phyloP scores from a whole-genome alignment of 2,797 vertebrate species.

The Hephaestus fuliginosus region DNA sequence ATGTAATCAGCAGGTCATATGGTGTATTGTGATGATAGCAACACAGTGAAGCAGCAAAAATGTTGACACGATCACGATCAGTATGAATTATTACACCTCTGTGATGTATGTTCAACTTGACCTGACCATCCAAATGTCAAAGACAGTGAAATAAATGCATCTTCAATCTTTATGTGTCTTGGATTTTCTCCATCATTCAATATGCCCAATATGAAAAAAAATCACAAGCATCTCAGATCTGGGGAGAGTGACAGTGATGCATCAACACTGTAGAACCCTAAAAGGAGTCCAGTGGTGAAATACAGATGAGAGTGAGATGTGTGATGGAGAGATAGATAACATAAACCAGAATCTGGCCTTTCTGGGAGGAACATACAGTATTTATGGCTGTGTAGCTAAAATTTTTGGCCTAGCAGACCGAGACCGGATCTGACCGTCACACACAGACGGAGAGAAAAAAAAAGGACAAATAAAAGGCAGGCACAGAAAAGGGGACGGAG shows the following conservation, averaged over 20 bases:
- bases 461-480: constrained; percentile 1
- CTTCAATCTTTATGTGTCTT: constrained; percentile 4
- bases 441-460: not conserved
- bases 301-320: constrained; percentile 5
- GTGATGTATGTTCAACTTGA: not conserved
- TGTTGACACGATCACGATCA: not conserved
- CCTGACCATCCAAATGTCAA: not conserved
- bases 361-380: constrained; percentile 18
- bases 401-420: constrained; percentile 3
- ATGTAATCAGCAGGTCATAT: not conserved
- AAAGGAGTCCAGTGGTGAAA: constrained; percentile 14
- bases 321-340: not conserved
- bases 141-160: not conserved
- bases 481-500: not conserved
- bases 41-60: not conserved
- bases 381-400: constrained; percentile 11
- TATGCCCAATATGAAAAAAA: not conserved
- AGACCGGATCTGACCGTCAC: constrained; percentile 3
- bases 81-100: not conserved
- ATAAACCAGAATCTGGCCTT: constrained; percentile 4
- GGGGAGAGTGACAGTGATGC: constrained; percentile 11
- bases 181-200: constrained; percentile 10
- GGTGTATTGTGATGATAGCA: not conserved
- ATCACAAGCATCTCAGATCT: not conserved
- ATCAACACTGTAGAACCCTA: not conserved